Conservation (phyloP, 2,797 vertebrate genomes). For the Girardinus metallicus region DNA sequence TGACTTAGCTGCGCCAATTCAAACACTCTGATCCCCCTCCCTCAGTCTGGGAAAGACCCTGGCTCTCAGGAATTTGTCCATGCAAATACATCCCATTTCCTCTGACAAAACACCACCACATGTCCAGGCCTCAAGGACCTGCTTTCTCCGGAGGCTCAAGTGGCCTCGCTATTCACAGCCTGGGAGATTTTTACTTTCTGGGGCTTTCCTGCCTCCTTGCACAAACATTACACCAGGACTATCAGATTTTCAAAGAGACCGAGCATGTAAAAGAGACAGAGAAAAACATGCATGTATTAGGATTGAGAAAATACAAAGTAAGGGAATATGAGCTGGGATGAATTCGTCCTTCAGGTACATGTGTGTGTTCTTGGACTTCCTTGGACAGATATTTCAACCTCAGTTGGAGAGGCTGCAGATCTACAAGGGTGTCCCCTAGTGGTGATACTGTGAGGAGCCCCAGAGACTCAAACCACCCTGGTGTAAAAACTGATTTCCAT, state of each 20-base stretch:
- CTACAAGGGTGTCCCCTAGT: constrained; percentile 78
- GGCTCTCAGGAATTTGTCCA: constrained; percentile 81
- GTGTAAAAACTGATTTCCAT: constrained; percentile 73
- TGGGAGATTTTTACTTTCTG: constrained; percentile 64
- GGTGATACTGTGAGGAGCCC: constrained; percentile 55
- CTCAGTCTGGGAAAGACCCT: constrained; percentile 75
- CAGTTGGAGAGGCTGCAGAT: constrained; percentile 44
- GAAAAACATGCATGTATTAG: neutral
- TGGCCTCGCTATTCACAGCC: constrained; percentile 52
- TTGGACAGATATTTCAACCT: constrained; percentile 24
- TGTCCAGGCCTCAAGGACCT: constrained; percentile 68
- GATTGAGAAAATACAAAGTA: neutral
- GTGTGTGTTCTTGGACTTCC: constrained; percentile 17
- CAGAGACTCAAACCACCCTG: constrained; percentile 64
- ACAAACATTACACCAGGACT: constrained; percentile 18
- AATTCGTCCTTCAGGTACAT: constrained; percentile 15
- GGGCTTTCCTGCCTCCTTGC: constrained; percentile 48
- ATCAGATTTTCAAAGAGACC: constrained; percentile 10
- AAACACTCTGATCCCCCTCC: constrained; percentile 74
- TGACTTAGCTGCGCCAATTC: constrained; percentile 70
- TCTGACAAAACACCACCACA: constrained; percentile 81
- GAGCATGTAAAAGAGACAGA: neutral
- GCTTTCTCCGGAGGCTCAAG: constrained; percentile 66
- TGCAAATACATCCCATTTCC: constrained; percentile 83
- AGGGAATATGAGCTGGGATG: neutral